Base-by-base conservation (phyloP, 2,113 vertebrate genomes). In the Benitochromis conjunctus region DNA sequence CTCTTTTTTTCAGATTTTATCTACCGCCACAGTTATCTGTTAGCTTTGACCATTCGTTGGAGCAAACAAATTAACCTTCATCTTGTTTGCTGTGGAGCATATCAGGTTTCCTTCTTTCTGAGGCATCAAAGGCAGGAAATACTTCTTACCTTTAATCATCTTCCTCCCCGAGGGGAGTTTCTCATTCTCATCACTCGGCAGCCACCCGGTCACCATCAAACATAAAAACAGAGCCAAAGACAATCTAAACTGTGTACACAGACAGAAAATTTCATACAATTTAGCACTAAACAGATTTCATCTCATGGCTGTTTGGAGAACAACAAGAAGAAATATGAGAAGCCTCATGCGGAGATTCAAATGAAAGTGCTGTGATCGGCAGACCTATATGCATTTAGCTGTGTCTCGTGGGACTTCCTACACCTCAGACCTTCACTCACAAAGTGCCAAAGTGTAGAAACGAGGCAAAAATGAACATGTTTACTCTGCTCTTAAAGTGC, bases 71-170 rank as follows among this genome's bases (percentile, higher is more conserved):
- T 76, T 51, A 76, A 53, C 16, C 26, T 13, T 38, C 80, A 46
- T 29, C 38, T 74, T 69, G 21, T 55, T 16, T 14, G 19, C 41
- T 84, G 64, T 78, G 53, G 53, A 4, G 18, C 12, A 5, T 7
- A 31, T 54, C 38, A n/a, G 54, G 31, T 79, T 81, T 88, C 71
- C 60, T 56, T 78, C 78, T 80, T 55, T 14, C 66, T 18, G 38
- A 84, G n/a, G 58, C 80, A 89, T 89, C 81, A 89, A 85, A 92
- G 89, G 58, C 86, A 90, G 92, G 94, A 93, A 93, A 92, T 91
- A 55, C 66, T 85, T 92, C 76, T 74, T 53, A 55, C 26, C 48
- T 74, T 79, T 82, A 86, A 88, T 93, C 86, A 83, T 90, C 90
- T 77, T 86, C 86, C 85, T 90, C 62, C 86, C 69, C 36, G 0